A percentile compares a stretch with the other conserved stretches of the same genome.
Conservation (phyloP, 2,113 vertebrate genomes). For the Stictonetta naevosa region DNA sequence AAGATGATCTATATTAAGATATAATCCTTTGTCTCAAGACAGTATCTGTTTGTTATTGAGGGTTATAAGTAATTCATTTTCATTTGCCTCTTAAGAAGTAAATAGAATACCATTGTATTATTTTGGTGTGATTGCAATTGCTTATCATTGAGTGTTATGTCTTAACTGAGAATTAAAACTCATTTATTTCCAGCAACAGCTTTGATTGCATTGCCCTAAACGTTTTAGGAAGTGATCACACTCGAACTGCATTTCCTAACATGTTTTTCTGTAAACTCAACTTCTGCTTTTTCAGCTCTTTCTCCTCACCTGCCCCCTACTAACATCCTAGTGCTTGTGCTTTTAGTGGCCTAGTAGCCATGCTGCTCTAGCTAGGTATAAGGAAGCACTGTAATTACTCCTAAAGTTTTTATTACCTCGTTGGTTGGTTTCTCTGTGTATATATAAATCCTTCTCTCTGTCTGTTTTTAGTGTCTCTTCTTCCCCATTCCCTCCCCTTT, state of each 20-base stretch:
- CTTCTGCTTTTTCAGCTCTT: conserved; percentile 24
- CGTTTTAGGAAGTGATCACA: conserved; percentile 11
- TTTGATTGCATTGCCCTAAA: not conserved
- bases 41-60: not conserved
- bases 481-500: not conserved
- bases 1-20: not conserved
- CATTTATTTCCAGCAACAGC: not conserved
- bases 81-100: not conserved
- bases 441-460: not conserved
- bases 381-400: not conserved
- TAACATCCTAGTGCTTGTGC: fast-evolving
- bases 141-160: not conserved
- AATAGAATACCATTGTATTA: not conserved
- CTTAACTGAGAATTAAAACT: not conserved
- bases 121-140: not conserved
- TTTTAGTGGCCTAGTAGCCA: not conserved
- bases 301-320: not conserved
- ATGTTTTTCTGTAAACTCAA: not conserved
- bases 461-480: not conserved
- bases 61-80: not conserved
- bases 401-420: not conserved
- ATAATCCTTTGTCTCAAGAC: not conserved
- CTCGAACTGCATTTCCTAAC: not conserved
- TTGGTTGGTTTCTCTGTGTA: not conserved
- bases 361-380: not conserved